Base-by-base conservation (phyloP, 2,888 invertebrate species). In the Troilus luridus region DNA sequence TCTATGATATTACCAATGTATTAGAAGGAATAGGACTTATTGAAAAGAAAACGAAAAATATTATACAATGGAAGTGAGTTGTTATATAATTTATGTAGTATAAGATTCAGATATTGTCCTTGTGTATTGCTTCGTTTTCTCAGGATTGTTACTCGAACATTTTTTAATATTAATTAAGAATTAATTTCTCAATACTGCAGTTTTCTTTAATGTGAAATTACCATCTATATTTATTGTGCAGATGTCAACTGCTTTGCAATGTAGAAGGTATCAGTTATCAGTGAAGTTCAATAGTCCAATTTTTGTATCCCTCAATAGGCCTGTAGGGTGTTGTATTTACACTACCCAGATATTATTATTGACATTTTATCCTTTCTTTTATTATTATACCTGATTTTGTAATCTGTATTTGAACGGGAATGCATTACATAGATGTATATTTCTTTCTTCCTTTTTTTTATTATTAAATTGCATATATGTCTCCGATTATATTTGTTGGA, bases 1-100 rank as follows among this genome's bases (percentile, higher is more conserved):
- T 99, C 94, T 99, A 99, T 94, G 99, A 99, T 95, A 99, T 99
- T 94, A 99, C 99, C 92, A 99, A 99, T 95, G 99, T 99, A 59
- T 95, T 99, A 93, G 99, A 99, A 94, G 99, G 98, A 92, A 98
- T 98, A 94, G 98, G 98, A 92, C 97, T 99, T 93, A 96, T 99
- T 94, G 98, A 98, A 94, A 99, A 99, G 95, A 98, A 98, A 95
- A 98, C 98, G 92, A 99, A 99, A 95, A 99, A 99, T 94, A 98
- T 98, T 94, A 98, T 99, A 93, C 98, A 98, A 94, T 98, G 98
- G 98, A 98, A 98, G 95, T 98, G 93, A 94, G 94, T 94, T 27
- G 56, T 60, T 56, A 21, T 89, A n/a, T 85, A 7, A 41, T 90
- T 59, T 77, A 21, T 77, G 12, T 41, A 41, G 8, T 0, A 85